Evolutionary conservation across 2,797 vertebrate genomes (phyloP).

Genomic region (Sebastes melanostomus): DNA sequence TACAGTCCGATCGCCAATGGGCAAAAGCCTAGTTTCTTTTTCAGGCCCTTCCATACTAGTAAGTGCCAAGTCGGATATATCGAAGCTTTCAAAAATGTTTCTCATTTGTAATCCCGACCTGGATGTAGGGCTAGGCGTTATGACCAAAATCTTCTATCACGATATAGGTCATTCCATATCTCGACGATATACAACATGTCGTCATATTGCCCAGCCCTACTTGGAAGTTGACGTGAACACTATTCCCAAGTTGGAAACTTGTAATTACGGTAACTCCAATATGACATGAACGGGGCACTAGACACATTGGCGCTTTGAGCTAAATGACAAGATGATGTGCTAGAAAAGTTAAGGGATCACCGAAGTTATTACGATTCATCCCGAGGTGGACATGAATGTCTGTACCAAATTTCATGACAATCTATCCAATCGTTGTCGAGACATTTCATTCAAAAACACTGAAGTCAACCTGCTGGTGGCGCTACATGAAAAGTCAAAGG

Average conservation of each 20-base stretch:
- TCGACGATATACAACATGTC: too few species aligned
- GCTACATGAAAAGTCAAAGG: not conserved
- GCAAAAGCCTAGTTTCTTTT: not conserved
- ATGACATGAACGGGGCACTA: accelerated
- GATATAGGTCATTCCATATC: too few species aligned
- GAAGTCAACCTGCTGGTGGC: not conserved
- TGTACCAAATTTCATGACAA: not conserved
- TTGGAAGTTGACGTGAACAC: not conserved
- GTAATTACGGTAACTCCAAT: not conserved
- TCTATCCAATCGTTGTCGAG: too few species aligned
- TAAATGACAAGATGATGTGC: not conserved
- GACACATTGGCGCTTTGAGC: not conserved
- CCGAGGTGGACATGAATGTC: too few species aligned
- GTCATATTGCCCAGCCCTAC: too few species aligned
- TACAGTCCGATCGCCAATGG: not conserved
- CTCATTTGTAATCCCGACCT: not conserved
- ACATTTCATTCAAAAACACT: not conserved
- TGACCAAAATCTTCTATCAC: too few species aligned
- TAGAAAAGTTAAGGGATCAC: too few species aligned
- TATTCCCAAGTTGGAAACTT: not conserved
- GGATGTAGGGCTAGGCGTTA: accelerated
- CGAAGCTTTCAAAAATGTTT: not conserved
- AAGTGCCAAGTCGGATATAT: not conserved
- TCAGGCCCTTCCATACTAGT: too few species aligned
- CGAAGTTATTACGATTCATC: too few species aligned